Conservation (phyloP, 2,888 invertebrate genomes). For the Thyatira batis region DNA sequence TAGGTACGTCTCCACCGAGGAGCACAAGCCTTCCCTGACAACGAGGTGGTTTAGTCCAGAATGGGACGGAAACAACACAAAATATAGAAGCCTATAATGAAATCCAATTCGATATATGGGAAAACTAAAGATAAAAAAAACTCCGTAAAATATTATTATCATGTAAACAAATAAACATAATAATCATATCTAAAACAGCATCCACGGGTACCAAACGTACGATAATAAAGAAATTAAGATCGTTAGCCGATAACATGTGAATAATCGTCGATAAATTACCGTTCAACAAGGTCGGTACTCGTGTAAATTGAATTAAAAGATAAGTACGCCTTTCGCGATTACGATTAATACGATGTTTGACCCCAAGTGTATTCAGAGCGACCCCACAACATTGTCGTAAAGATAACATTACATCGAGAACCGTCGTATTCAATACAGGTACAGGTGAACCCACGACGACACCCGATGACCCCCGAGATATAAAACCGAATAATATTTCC, state of each 20-base stretch:
- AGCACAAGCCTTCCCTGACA: too few relatives aligned
- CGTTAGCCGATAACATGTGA: constrained; percentile 53
- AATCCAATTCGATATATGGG: too few relatives aligned
- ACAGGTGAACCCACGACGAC: constrained; percentile 36
- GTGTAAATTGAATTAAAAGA: constrained; percentile 77
- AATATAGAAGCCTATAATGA: too few relatives aligned
- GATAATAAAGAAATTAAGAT: constrained; percentile 71
- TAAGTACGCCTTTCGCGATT: constrained; percentile 63
- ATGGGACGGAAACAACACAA: too few relatives aligned
- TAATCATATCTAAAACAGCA: background rate
- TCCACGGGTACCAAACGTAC: constrained; percentile 18
- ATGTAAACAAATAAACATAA: background rate
- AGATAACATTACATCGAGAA: constrained; percentile 48
- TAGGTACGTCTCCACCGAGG: too few relatives aligned
- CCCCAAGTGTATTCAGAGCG: constrained; percentile 43
- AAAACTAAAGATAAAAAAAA: too few relatives aligned
- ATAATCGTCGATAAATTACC: constrained; percentile 65
- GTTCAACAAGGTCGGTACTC: constrained; percentile 56
- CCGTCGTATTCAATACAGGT: constrained; percentile 40
- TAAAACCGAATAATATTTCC: constrained; percentile 24
- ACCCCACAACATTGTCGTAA: constrained; percentile 39
- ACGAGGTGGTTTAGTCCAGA: too few relatives aligned
- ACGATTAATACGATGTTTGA: constrained; percentile 50
- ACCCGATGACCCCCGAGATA: constrained; percentile 19
- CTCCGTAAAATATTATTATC: too few relatives aligned